Evolutionary conservation across 2,797 vertebrate species (phyloP).

Genomic region (Phoebastria nigripes): DNA sequence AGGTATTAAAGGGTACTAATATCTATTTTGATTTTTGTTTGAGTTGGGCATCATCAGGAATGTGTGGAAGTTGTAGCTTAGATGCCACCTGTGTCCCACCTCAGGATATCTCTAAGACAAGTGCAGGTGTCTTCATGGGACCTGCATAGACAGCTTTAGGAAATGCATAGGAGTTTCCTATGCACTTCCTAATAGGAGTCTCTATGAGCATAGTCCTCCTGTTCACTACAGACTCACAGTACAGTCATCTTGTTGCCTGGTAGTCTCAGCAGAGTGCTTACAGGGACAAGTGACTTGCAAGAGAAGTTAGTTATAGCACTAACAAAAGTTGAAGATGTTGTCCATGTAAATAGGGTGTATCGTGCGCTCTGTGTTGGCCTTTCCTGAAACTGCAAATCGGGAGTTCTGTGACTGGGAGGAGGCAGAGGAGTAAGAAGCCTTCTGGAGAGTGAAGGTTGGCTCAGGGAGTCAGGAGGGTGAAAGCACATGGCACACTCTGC

Average conservation of each 20-base stretch:
- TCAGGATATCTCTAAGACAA: background rate
- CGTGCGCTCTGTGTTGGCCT: background rate
- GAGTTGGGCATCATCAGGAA: background rate
- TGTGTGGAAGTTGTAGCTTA: background rate
- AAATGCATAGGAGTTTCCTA: fast-evolving
- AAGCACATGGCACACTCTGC: background rate
- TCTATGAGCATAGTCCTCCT: fast-evolving
- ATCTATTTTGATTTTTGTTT: background rate
- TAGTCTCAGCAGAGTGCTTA: background rate
- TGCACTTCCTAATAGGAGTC: background rate
- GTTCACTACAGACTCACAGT: fast-evolving
- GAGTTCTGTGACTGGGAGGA: background rate
- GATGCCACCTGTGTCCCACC: background rate
- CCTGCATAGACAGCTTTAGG: background rate
- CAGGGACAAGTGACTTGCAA: background rate
- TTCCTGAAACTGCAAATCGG: background rate
- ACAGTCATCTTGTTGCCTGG: background rate
- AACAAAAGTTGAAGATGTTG: background rate
- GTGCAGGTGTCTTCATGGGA: background rate
- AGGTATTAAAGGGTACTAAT: background rate
- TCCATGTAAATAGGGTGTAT: fast-evolving
- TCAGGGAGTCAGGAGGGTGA: background rate
- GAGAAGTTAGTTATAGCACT: background rate
- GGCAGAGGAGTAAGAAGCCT: background rate
- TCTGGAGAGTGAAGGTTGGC: background rate